These are phyloP conservation scores for Rhabdomys dilectus DNA, from an alignment of 2,113 vertebrate genomes.

Conservation along the genomic window DNA sequence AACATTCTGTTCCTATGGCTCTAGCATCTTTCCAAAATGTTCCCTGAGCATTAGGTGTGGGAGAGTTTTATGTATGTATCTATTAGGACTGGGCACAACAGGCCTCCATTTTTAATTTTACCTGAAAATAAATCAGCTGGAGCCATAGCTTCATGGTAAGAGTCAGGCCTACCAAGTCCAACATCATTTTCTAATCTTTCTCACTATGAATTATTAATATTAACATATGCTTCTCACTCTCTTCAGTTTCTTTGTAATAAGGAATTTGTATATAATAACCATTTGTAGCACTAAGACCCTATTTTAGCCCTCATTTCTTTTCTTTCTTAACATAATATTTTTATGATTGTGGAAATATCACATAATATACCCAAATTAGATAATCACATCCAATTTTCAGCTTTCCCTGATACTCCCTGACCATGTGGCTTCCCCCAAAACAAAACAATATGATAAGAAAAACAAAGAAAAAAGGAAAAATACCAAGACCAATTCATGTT, in stretches of 20 bases:
- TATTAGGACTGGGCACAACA: background rate
- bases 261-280: background rate
- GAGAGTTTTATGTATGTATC: background rate
- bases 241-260: background rate
- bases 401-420: background rate
- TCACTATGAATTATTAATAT: background rate
- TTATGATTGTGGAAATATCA: background rate
- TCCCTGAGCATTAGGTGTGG: background rate
- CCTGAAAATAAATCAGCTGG: background rate
- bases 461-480: background rate
- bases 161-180: background rate
- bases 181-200: background rate
- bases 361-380: background rate
- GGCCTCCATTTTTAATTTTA: background rate
- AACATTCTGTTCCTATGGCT: background rate
- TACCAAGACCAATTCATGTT: background rate
- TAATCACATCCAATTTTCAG: background rate
- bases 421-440: background rate
- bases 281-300: background rate
- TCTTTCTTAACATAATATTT: background rate
- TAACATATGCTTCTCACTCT: background rate
- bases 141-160: no score
- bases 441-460: background rate
- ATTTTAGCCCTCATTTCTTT: background rate
- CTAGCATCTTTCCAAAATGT: background rate